Base-by-base conservation (phyloP, 2,888 invertebrate genomes). In the Meliscaeva auricollis region DNA sequence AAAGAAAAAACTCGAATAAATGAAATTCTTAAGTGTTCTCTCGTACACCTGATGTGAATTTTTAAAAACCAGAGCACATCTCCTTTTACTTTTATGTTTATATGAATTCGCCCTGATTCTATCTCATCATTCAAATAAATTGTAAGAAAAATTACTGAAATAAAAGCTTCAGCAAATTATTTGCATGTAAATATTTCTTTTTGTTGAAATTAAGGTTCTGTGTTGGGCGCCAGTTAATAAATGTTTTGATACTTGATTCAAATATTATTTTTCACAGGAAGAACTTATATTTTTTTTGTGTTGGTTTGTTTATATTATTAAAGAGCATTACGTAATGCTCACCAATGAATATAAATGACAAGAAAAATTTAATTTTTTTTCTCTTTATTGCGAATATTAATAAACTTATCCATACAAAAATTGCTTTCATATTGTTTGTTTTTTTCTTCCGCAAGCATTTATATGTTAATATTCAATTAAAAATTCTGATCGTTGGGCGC, bases 41-140 rank as follows among this genome's bases (percentile, higher is more conserved):
- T 62, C 11, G 3, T 62, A 30, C 44, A 46, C 44, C 62, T 64
- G 46, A 64, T 64, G 62, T 41, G 26, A 44, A 62, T 30, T 62
- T 44, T 44, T 26, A 48, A 48, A 15, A 44, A 58, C 9, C 30
- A 15, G n/a, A n/a, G 30, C 8, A 32, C 15, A 32, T 15, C 9
- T 26, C 4, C 9, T 38, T 38, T 38, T 9, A 2, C 15, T 9
- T 54, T 8, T 13, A 6, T 38, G 13, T 3, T 8, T 32, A 4
- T 35, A 38, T 20, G 20, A 35, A 58, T 20, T 13, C 13, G 1
- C 38, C 38, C 38, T 11, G 38, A 13, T 38, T 38, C 4, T 26
- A 26, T 26, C 2, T 26, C 26, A 38, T 38, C 38, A 11, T 38
- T 9, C 9, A 11, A n/a, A 44, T 15, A 5, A 46, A 46, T 38